Conservation (phyloP, 2,113 vertebrate species). For the Trematocara nigrifrons region DNA sequence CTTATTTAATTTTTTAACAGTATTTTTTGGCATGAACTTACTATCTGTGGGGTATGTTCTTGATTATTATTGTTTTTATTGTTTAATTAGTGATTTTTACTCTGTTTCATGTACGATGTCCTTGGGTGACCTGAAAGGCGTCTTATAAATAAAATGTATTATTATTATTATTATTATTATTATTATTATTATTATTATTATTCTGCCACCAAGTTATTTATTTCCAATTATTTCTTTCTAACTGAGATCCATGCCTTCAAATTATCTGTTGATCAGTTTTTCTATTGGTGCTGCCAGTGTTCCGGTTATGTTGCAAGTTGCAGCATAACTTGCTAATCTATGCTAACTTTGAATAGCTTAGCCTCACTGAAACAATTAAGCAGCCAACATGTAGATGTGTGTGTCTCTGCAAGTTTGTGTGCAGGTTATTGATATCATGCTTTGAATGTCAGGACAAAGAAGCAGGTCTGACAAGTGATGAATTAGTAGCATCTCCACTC, state of each 20-base stretch:
- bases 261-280: not conserved
- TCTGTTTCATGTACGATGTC: no score
- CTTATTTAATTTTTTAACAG: no score
- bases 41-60: no score
- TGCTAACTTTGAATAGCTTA: not conserved
- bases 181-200: no score
- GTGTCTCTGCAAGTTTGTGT: not conserved
- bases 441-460: not conserved
- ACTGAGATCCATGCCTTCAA: not conserved
- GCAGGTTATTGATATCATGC: not conserved
- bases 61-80: no score
- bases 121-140: no score
- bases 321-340: not conserved
- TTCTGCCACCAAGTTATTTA: not conserved
- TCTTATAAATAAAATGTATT: no score
- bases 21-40: no score
- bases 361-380: not conserved
- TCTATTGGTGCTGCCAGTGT: not conserved
- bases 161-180: no score
- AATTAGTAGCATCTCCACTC: constrained; percentile 36
- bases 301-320: not conserved
- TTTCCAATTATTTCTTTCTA: not conserved
- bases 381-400: not conserved
- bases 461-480: constrained; percentile 33
- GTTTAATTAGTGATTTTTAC: no score